phyloP scores from a whole-genome alignment of 1,140 invertebrate genomes.

The Apis dorsata region DNA sequence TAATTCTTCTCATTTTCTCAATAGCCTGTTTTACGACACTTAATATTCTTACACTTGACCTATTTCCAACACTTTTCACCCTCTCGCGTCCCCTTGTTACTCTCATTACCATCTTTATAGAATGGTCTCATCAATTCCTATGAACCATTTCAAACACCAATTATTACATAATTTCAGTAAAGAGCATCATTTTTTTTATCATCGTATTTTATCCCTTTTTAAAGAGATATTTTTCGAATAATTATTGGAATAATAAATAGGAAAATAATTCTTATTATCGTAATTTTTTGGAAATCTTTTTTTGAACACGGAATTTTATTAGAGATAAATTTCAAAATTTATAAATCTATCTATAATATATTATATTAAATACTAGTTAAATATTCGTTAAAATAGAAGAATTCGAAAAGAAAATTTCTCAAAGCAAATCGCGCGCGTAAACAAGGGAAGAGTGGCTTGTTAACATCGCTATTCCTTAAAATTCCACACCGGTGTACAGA shows the following conservation, averaged over 20 bases:
- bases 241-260: too few relatives aligned
- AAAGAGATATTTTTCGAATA: too few relatives aligned
- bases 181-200: neutral
- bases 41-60: neutral
- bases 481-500: constrained; percentile 17
- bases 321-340: too few relatives aligned
- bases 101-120: neutral
- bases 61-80: neutral
- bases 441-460: neutral
- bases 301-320: too few relatives aligned
- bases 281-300: too few relatives aligned
- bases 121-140: neutral
- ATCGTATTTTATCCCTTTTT: too few relatives aligned
- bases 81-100: neutral
- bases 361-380: too few relatives aligned
- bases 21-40: neutral
- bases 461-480: constrained; percentile 7
- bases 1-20: neutral
- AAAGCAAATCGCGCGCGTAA: constrained; percentile 3
- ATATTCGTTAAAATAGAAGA: neutral
- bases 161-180: neutral
- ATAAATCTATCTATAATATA: too few relatives aligned
- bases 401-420: neutral
- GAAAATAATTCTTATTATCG: too few relatives aligned
- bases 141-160: neutral